phyloP scores from a whole-genome alignment of 2,113 vertebrate genomes.

The Bubo scandiacus region DNA sequence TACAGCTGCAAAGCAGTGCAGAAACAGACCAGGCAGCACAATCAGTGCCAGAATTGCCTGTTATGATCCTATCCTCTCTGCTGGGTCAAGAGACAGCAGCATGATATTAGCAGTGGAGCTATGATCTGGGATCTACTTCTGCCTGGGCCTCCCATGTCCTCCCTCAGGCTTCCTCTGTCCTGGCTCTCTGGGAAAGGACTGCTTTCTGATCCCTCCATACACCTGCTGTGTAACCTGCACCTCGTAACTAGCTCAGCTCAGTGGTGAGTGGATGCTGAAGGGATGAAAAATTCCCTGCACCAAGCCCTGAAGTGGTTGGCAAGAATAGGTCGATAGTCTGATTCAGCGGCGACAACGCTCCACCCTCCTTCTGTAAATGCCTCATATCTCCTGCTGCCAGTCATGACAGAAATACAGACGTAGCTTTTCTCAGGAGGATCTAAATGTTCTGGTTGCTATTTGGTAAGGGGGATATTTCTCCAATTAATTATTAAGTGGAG shows the following conservation, averaged over 20 bases:
- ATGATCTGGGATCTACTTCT: background rate
- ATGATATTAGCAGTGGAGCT: background rate
- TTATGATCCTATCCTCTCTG: background rate
- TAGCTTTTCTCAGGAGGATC: conserved; percentile 24
- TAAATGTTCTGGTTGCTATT: conserved; percentile 34
- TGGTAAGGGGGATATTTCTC: conserved; percentile 24
- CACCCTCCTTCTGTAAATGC: conserved; percentile 13
- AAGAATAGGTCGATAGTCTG: background rate
- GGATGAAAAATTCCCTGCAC: background rate
- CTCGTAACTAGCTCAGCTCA: background rate
- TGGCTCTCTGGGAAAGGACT: background rate
- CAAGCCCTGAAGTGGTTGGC: background rate
- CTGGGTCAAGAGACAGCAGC: background rate
- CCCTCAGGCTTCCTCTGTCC: background rate
- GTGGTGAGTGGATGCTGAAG: background rate
- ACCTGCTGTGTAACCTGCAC: background rate
- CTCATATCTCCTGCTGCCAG: conserved; percentile 19
- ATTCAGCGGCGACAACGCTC: background rate
- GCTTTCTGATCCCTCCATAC: background rate
- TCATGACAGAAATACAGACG: background rate
- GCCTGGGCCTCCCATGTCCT: background rate
- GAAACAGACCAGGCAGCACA: background rate
- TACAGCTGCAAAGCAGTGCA: background rate
- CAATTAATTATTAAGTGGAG: conserved; percentile 43
- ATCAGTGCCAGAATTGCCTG: background rate